A percentile compares a stretch with the other conserved stretches of the same genome.
These are phyloP conservation scores for Norana najaformis DNA, from an alignment of 2,888 invertebrate species.

Conservation along the genomic window DNA sequence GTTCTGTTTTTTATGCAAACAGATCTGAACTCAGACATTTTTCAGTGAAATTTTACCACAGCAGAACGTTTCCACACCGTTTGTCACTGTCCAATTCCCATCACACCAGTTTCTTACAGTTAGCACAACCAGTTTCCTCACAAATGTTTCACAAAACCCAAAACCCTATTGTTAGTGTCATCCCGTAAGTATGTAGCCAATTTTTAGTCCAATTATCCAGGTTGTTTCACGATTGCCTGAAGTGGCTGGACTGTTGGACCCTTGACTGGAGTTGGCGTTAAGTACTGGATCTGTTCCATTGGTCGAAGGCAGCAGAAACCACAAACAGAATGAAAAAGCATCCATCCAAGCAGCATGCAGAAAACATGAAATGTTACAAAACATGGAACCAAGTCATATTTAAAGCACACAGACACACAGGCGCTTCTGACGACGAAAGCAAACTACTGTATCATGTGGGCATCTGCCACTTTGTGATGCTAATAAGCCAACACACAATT, in stretches of 20 bases:
- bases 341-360: slow-evolving; percentile 13
- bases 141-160: not conserved
- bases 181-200: not conserved
- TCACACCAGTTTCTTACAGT: not conserved
- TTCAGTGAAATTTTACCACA: not conserved
- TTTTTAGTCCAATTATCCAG: not conserved
- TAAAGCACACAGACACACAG: slow-evolving; percentile 1
- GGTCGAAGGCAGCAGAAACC: slow-evolving; percentile 7
- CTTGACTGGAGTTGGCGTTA: not conserved
- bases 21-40: not conserved
- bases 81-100: not conserved
- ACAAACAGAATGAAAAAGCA: slow-evolving; percentile 13
- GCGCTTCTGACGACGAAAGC: not conserved
- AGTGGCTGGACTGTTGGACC: not conserved
- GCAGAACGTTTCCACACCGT: not conserved
- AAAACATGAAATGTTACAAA: not conserved
- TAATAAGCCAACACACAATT: slow-evolving; percentile 1
- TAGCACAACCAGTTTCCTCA: not conserved
- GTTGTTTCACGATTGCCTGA: not conserved
- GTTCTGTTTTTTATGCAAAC: not conserved
- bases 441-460: not conserved
- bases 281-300: not conserved
- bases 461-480: not conserved
- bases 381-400: not conserved
- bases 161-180: not conserved